Percentiles rank a stretch among this genome's conserved stretches.
Evolutionary conservation across 2,888 invertebrate genomes (phyloP).

Genomic region (Conops quadrifasciatus): DNA sequence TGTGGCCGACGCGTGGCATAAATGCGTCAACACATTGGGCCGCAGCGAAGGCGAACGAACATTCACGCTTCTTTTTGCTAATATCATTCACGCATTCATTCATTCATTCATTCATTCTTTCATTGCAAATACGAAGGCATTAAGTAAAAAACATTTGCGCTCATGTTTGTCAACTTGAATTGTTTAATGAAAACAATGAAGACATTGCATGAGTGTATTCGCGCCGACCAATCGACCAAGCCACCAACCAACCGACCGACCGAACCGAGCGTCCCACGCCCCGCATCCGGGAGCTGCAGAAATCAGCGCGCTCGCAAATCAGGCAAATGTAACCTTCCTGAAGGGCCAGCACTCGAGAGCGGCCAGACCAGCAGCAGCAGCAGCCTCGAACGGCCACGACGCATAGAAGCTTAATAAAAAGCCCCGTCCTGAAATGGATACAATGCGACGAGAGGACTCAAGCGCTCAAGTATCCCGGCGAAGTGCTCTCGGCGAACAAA

Average conservation of each 20-base stretch:
- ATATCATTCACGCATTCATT: neutral
- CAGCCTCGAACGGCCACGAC: slow-evolving; percentile 1
- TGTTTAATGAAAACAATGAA: slow-evolving; percentile 40
- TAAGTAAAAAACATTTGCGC: slow-evolving; percentile 42
- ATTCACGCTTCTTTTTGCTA: too few species aligned
- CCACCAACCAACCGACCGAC: slow-evolving; percentile 4
- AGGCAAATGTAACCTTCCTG: slow-evolving; percentile 50
- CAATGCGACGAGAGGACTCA: slow-evolving; percentile 16
- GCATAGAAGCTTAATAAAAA: slow-evolving; percentile 25
- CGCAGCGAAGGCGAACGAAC: slow-evolving; percentile 36
- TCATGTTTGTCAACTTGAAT: slow-evolving; percentile 43
- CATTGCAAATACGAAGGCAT: slow-evolving; percentile 45
- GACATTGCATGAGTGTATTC: neutral
- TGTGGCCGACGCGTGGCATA: slow-evolving; percentile 43
- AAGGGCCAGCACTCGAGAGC: slow-evolving; percentile 32
- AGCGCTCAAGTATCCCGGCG: slow-evolving; percentile 22
- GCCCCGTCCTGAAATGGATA: slow-evolving; percentile 29
- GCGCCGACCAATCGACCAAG: neutral
- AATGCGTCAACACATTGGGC: slow-evolving; percentile 36
- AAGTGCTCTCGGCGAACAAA: slow-evolving; percentile 31
- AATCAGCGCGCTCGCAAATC: slow-evolving; percentile 40
- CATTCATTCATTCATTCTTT: too few species aligned
- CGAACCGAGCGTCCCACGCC: slow-evolving; percentile 2
- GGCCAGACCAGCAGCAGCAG: slow-evolving; percentile 6
- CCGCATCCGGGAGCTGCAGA: neutral